phyloP scores from a whole-genome alignment of 2,888 invertebrate genomes.

The Asteroscopus sphinx region DNA sequence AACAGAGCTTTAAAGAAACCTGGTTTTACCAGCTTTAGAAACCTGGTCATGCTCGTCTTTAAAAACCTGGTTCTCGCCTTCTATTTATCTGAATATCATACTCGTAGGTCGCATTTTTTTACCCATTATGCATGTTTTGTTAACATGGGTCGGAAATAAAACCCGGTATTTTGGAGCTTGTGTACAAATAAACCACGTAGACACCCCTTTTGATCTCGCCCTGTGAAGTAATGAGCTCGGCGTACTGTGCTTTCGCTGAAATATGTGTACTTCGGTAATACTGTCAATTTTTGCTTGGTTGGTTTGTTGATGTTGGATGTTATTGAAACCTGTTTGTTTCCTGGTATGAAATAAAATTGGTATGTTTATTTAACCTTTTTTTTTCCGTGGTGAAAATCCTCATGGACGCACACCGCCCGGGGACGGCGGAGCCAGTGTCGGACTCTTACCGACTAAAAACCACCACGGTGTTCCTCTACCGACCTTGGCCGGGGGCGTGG shows the following conservation, averaged over 20 bases:
- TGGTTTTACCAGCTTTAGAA: slow-evolving; percentile 18
- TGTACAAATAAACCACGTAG: slow-evolving; percentile 70
- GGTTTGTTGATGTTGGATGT: slow-evolving; percentile 20
- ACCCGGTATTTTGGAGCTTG: slow-evolving; percentile 49
- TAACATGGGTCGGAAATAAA: slow-evolving; percentile 55
- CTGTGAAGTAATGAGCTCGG: slow-evolving; percentile 70
- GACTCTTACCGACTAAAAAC: no score
- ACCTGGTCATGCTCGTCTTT: slow-evolving; percentile 7
- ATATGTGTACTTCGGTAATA: slow-evolving; percentile 46
- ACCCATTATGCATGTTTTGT: slow-evolving; percentile 61
- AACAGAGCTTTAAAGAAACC: slow-evolving; percentile 49
- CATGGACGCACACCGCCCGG: no score
- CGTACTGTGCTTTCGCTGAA: slow-evolving; percentile 28
- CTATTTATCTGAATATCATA: slow-evolving; percentile 41
- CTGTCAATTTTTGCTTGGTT: slow-evolving; percentile 47
- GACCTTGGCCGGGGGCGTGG: no score
- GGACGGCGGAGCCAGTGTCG: no score
- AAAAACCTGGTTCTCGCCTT: slow-evolving; percentile 5
- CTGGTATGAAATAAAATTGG: no score
- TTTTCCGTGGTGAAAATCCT: no score
- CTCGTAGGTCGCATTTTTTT: slow-evolving; percentile 52
- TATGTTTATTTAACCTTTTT: no score
- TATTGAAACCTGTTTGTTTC: not conserved
- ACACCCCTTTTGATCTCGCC: slow-evolving; percentile 68
- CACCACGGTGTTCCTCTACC: no score